Percentiles rank a stretch among this genome's conserved stretches.
phyloP scores from a whole-genome alignment of 2,888 invertebrate genomes.

The Agriopis aurantiaria region DNA sequence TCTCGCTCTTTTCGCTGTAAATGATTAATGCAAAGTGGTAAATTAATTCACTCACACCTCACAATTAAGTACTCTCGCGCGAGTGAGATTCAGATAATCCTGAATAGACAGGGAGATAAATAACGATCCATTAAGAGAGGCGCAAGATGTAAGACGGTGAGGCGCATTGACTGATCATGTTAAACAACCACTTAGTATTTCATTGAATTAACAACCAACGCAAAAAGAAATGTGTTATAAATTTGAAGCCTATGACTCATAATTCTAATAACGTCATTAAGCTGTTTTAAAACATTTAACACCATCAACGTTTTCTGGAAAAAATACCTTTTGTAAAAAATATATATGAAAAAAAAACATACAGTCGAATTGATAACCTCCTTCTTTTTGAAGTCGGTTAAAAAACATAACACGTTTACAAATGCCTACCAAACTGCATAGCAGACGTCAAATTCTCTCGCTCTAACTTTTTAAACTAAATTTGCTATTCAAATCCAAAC shows the following conservation, averaged over 20 bases:
- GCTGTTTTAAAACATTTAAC: no score
- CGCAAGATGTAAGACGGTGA: conserved; percentile 19
- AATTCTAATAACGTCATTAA: not conserved
- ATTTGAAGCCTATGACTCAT: not conserved
- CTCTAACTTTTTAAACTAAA: no score
- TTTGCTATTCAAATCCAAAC: not conserved
- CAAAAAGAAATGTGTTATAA: no score
- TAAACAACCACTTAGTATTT: conserved; percentile 31
- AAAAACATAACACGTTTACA: no score
- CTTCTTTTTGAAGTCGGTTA: no score
- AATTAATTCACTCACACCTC: conserved; percentile 33
- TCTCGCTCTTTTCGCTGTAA: conserved; percentile 21
- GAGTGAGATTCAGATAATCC: conserved; percentile 28
- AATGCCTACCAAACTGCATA: no score
- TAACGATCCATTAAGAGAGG: conserved; percentile 24
- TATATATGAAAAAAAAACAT: no score
- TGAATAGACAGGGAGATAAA: conserved; percentile 35
- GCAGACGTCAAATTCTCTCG: no score
- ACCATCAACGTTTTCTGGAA: no score
- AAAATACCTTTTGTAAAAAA: no score
- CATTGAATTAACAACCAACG: conserved; percentile 6
- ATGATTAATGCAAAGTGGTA: conserved; percentile 28
- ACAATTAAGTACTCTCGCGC: conserved; percentile 24
- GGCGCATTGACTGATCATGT: conserved; percentile 23
- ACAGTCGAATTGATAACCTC: no score